Conservation (phyloP, 2,888 invertebrate species). For the Scaptodrosophila latifasciaeformis region DNA sequence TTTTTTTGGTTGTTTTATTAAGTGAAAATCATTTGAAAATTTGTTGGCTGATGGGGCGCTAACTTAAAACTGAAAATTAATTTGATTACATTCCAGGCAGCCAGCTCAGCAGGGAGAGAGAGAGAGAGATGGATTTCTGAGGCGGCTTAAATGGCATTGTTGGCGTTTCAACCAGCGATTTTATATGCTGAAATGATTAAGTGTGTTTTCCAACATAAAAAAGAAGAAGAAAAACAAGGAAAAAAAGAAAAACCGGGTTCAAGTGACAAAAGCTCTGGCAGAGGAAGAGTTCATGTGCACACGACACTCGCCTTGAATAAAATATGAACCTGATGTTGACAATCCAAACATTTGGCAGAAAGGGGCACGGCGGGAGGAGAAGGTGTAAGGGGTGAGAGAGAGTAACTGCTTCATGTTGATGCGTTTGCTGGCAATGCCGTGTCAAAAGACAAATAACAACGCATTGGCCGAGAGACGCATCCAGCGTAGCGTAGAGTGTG, state of each 20-base stretch:
- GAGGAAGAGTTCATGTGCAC: conserved; percentile 43
- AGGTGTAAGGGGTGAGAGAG: too few relatives aligned
- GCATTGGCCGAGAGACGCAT: conserved; percentile 30
- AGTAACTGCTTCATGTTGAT: conserved; percentile 23
- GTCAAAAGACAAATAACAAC: conserved; percentile 67
- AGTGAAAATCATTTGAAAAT: conserved; percentile 40
- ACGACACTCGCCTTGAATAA: conserved; percentile 63
- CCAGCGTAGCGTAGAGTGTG: too few relatives aligned
- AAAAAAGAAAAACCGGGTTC: too few relatives aligned
- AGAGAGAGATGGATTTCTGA: neutral
- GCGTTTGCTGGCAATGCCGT: conserved; percentile 30
- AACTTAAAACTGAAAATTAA: conserved; percentile 7
- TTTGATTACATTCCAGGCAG: conserved; percentile 13
- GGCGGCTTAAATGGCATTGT: too few relatives aligned
- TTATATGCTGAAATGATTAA: neutral
- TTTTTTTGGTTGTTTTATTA: conserved; percentile 53
- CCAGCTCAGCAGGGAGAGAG: neutral
- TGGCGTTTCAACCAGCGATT: neutral
- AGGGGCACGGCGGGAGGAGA: too few relatives aligned
- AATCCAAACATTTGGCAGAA: too few relatives aligned
- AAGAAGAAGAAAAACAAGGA: too few relatives aligned
- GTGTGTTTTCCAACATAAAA: too few relatives aligned
- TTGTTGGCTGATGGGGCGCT: conserved; percentile 1
- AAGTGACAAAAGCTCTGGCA: too few relatives aligned
- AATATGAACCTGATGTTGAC: conserved; percentile 48